A percentile compares a stretch with the other conserved stretches of the same genome.
Conservation (phyloP, 2,113 vertebrate genomes). For the Marcusenius ussheri region DNA sequence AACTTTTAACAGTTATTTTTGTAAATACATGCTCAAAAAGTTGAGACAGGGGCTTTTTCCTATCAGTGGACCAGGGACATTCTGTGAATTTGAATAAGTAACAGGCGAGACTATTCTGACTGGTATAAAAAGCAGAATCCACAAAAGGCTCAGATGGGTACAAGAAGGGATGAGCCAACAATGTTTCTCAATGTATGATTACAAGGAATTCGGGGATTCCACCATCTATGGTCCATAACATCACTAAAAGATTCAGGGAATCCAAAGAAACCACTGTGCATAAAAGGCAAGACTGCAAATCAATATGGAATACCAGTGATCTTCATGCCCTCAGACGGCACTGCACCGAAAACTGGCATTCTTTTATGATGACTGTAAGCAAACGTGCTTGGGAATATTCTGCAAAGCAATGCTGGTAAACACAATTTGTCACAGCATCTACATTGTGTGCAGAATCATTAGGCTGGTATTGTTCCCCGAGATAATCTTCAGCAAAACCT, state of each 20-base stretch:
- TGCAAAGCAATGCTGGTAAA: not conserved
- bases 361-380: not conserved
- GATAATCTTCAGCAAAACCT: no score
- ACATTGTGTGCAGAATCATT: not conserved
- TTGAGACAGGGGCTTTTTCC: not conserved
- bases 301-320: not conserved
- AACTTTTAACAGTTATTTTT: not conserved
- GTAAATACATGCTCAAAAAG: not conserved
- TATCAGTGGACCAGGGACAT: not conserved
- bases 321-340: not conserved
- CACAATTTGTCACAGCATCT: not conserved
- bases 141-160: not conserved
- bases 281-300: not conserved
- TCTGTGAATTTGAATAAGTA: not conserved
- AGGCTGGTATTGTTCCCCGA: no score
- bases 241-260: not conserved
- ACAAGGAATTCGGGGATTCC: not conserved
- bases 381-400: not conserved
- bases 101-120: not conserved
- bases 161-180: not conserved
- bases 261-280: not conserved
- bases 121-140: not conserved
- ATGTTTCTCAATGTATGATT: not conserved
- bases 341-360: not conserved
- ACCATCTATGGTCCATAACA: not conserved